A percentile compares a stretch with the other conserved stretches of the same genome.
Conservation (phyloP, 2,113 vertebrate genomes). For the Thunnus maccoyii region DNA sequence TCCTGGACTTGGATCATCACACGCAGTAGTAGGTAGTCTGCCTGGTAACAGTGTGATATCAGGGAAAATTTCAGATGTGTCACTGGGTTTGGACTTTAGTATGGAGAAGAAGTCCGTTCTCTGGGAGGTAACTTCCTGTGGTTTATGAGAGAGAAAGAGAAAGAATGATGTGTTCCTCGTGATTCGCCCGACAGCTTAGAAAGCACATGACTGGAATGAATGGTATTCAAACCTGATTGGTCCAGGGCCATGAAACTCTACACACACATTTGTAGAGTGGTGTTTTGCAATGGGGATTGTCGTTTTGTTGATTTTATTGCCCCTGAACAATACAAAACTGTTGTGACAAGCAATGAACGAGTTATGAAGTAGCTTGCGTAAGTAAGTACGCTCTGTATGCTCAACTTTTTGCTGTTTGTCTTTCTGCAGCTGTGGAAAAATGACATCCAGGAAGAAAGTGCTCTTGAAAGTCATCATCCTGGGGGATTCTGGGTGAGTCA, state of each 20-base stretch:
- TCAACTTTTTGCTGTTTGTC: slow-evolving; percentile 27
- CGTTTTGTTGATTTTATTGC: slow-evolving; percentile 3
- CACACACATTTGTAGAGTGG: slow-evolving; percentile 22
- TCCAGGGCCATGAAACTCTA: not conserved
- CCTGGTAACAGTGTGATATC: not conserved
- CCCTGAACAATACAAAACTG: not conserved
- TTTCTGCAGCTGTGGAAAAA: slow-evolving; percentile 87
- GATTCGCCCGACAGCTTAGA: slow-evolving; percentile 76
- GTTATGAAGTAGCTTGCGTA: not conserved
- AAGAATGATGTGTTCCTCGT: slow-evolving; percentile 78
- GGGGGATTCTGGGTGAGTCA: slow-evolving; percentile 96
- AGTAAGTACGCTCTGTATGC: not conserved
- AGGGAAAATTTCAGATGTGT: not conserved
- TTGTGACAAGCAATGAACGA: slow-evolving; percentile 17
- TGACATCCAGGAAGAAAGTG: slow-evolving; percentile 99
- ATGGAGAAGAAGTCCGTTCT: not conserved
- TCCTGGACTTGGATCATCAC: not conserved
- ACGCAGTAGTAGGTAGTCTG: not conserved
- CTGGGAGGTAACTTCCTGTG: slow-evolving; percentile 41
- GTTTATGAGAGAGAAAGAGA: slow-evolving; percentile 21
- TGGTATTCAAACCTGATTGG: slow-evolving; percentile 56
- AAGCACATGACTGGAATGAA: slow-evolving; percentile 79
- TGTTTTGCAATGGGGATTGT: slow-evolving; percentile 8
- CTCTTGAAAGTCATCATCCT: slow-evolving; percentile 98
- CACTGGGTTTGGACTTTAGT: not conserved